phyloP scores from a whole-genome alignment of 2,888 invertebrate species.

The Thyatira batis region DNA sequence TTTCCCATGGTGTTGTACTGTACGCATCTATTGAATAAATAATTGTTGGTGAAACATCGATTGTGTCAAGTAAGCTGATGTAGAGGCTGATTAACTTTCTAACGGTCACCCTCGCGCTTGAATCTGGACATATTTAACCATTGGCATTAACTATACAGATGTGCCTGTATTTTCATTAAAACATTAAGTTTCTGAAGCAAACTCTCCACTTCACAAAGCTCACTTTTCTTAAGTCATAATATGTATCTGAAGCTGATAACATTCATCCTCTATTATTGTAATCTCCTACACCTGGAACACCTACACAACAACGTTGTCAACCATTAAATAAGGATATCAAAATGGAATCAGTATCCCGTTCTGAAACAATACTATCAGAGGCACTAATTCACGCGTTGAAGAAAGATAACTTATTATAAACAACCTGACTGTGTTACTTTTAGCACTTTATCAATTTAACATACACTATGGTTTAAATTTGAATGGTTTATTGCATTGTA shows the following conservation, averaged over 20 bases:
- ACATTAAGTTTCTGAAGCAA: no score
- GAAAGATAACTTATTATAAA: neutral
- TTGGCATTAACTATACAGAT: no score
- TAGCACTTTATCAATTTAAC: neutral
- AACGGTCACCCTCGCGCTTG: no score
- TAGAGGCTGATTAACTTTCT: no score
- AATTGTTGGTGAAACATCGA: neutral
- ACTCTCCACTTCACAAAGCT: no score
- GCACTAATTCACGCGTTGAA: neutral
- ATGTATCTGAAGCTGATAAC: neutral
- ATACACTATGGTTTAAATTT: neutral
- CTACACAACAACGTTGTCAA: neutral
- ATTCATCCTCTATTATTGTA: neutral
- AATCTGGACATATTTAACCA: no score
- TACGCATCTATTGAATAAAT: neutral
- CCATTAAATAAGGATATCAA: neutral
- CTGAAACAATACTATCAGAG: neutral
- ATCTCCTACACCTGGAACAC: neutral
- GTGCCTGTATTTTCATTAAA: no score
- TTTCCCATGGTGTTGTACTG: neutral
- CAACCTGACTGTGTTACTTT: neutral
- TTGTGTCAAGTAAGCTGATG: no score
- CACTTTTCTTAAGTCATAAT: no score
- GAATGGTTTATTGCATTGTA: neutral
- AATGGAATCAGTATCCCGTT: neutral